Evolutionary conservation across 2,888 invertebrate species (phyloP), one percentile per base, ranked within the genome.

Genomic region (Megastigmus dorsalis): DNA sequence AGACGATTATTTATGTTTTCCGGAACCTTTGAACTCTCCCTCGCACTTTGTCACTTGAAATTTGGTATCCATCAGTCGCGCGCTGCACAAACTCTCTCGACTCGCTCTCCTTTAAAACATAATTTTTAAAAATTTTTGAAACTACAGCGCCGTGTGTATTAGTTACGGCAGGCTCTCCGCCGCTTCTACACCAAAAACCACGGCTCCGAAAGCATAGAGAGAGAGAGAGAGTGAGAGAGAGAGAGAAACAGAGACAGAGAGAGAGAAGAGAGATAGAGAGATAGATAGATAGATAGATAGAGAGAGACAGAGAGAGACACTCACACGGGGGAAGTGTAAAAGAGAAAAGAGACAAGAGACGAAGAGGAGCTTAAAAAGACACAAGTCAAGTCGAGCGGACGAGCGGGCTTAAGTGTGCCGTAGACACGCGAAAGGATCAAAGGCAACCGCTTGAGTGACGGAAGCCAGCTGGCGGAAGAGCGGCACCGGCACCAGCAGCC

Each of bases 401-500:
- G 80, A 78, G 36, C 18, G 15, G 70, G 79, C 78, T 81, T 82
- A 82, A 82, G 81, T 81, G 81, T 81, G 79, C 80, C 77, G 77
- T 80, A 81, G 82, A 81, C 80, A 79, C 77, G 41, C 57, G 74
- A 75, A 80, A 81, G 76, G 80, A 85, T 85, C 84, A 85, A 86
- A 85, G 84, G 55, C 65, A 54, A 72, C 83, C 83, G 84, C 81
- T 66, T 83, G 83, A 85, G 82, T 84, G 85, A 86, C 85, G 82
- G 83, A 84, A 84, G 82, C 84, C 85, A 85, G 84, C 85, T 85
- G 82, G 67, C 82, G 81, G 83, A 83, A 82, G 82, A 84, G 81
- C 80, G 79, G 79, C 78, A 59, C 63, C 48, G 67, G 38, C 68
- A n/a, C 1, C 13, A 6, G 30, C 36, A 10, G 7, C 23, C 23